A percentile compares a stretch with the other conserved stretches of the same genome.
phyloP scores from a whole-genome alignment of 2,888 invertebrate genomes.

The Dromius quadrimaculatus region DNA sequence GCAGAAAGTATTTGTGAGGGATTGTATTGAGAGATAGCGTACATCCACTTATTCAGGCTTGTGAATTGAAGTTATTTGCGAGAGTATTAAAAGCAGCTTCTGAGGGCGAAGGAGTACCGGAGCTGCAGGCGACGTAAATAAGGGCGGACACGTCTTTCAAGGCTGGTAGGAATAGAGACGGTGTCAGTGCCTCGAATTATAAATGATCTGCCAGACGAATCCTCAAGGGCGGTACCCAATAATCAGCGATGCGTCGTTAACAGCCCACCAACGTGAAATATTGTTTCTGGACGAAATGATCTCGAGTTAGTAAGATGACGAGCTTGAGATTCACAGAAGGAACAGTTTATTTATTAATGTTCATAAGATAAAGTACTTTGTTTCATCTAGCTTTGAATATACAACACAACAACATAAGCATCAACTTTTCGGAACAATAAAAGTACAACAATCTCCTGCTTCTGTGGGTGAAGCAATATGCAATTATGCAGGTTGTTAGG shows the following conservation, averaged over 20 bases:
- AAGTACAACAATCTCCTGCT: background rate
- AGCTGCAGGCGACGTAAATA: slow-evolving; percentile 11
- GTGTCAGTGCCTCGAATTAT: slow-evolving; percentile 31
- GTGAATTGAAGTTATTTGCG: too few relatives aligned
- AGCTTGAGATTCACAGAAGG: too few relatives aligned
- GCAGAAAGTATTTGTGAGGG: too few relatives aligned
- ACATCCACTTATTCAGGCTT: too few relatives aligned
- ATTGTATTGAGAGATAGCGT: too few relatives aligned
- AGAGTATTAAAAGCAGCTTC: slow-evolving; percentile 18
- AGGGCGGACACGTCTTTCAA: slow-evolving; percentile 22
- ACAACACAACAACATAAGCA: too few relatives aligned
- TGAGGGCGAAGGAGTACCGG: background rate
- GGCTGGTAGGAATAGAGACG: background rate
- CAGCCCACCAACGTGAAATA: slow-evolving; percentile 44
- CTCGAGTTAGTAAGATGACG: too few relatives aligned
- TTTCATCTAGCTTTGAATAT: too few relatives aligned
- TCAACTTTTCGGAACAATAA: too few relatives aligned
- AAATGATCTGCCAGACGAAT: slow-evolving; percentile 45
- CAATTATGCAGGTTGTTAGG: background rate
- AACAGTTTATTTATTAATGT: too few relatives aligned
- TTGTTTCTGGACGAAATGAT: slow-evolving; percentile 18
- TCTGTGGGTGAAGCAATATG: background rate
- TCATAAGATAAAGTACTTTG: too few relatives aligned
- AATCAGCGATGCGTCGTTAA: slow-evolving; percentile 50
- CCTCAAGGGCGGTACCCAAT: slow-evolving; percentile 48